Evolutionary conservation across 1,140 invertebrate species (phyloP), one percentile per base, ranked within the genome.

Genomic region (Drosophila arawakana): DNA sequence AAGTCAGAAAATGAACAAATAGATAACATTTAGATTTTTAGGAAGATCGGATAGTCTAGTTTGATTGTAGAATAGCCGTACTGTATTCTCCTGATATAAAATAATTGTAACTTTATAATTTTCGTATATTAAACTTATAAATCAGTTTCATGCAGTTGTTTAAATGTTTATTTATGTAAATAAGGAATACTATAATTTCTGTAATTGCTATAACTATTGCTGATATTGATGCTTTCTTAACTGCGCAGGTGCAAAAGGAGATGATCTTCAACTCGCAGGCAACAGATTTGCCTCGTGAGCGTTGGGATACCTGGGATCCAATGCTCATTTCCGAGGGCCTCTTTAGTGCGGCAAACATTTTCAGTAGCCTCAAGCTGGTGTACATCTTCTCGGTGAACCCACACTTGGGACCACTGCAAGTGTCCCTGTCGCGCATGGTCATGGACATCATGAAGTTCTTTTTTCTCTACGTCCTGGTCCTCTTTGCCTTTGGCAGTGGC

Each of bases 331-430:
- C 97, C 1, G 98, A 99, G 93, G 98, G 98, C 7, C 94, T 99
- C 11, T 99, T 99, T 93, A 98, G 98, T 10, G 98, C 98, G 11
- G 98, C 98, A 59, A 99, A 99, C 93, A 99, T 99, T 92, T 99
- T 98, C 94, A 98, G 97, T 94, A 99, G 98, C 60, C 94, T 99
- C 65, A 99, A 99, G 93, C 94, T 99, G 81, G 98, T 99, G 82
- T 99, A 99, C 94, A 99, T 99, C 93, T 99, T 99, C 94, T 99
- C 98, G 54, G 98, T 99, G 59, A 99, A 99, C 94, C 98, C 98
- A 25, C 97, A 99, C 93, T 93, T 99, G 90, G 98, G 98, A 66
- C 98, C 98, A 67, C 94, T 99, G 61, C 98, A 99, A 94, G 98
- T 99, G 54, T 99, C 98, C 7, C 94, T 99, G 18, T 98, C 97